phyloP scores from a whole-genome alignment of 2,113 vertebrate species.

The Sapayoa aenigma region DNA sequence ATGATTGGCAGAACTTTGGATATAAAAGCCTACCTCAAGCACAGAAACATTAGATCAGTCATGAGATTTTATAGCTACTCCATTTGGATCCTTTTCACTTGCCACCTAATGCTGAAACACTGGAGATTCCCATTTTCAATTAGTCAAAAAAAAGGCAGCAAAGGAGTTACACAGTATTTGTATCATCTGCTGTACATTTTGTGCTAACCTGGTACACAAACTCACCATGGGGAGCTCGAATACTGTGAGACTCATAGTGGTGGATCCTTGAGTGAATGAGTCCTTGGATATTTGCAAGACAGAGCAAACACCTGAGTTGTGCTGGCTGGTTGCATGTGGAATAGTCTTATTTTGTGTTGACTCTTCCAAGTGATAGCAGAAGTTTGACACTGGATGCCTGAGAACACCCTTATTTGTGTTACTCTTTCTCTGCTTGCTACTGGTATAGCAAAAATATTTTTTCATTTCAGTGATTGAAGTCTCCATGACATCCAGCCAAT shows the following conservation, averaged over 20 bases:
- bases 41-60: background rate
- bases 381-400: background rate
- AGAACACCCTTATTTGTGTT: background rate
- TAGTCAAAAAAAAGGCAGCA: background rate
- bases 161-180: too few species aligned
- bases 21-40: background rate
- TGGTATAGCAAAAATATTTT: background rate
- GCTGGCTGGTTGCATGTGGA: background rate
- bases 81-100: background rate
- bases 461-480: constrained; percentile 17
- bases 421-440: background rate
- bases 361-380: background rate
- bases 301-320: background rate
- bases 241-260: rapidly evolving
- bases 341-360: background rate
- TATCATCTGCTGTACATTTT: background rate
- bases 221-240: rapidly evolving
- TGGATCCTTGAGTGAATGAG: background rate
- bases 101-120: background rate
- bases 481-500: background rate
- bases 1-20: constrained; percentile 45
- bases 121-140: background rate
- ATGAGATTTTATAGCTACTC: background rate
- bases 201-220: background rate
- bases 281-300: background rate